Percentiles rank a stretch among this genome's conserved stretches.
phyloP scores from a whole-genome alignment of 2,113 vertebrate genomes.

The Cebus imitator region DNA sequence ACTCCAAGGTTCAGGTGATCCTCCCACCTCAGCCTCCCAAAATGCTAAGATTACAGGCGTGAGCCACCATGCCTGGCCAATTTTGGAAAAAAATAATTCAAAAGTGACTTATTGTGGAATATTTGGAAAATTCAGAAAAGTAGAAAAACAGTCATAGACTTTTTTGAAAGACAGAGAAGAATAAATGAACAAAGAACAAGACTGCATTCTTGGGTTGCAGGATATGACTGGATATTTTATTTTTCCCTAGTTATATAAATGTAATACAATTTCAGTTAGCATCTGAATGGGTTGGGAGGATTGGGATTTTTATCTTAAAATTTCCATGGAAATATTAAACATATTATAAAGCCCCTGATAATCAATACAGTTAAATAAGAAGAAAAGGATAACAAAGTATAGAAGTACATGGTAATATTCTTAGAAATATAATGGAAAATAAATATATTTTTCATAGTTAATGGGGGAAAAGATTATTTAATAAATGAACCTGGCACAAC shows the following conservation, averaged over 20 bases:
- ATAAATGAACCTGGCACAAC: neutral
- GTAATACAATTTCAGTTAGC: neutral
- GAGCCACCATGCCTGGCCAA: too few relatives aligned
- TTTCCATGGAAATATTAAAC: neutral
- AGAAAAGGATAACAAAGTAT: neutral
- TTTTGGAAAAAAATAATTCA: neutral
- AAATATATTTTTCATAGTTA: neutral
- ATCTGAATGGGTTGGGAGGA: neutral
- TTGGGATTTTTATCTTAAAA: neutral
- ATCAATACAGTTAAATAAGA: neutral
- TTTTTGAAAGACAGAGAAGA: neutral
- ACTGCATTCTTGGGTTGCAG: neutral
- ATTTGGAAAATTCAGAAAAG: neutral
- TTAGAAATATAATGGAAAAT: neutral
- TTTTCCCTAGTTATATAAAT: neutral
- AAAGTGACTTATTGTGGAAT: neutral
- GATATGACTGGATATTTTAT: neutral
- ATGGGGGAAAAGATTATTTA: neutral
- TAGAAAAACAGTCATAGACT: neutral
- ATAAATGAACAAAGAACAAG: neutral
- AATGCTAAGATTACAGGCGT: too few relatives aligned
- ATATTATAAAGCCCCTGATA: neutral
- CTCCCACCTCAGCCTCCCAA: too few relatives aligned
- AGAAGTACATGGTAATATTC: neutral
- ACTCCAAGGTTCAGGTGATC: too few relatives aligned